A percentile compares a stretch with the other conserved stretches of the same genome.
Conservation (phyloP, 2,888 invertebrate species). For the Dasypogon diadema region DNA sequence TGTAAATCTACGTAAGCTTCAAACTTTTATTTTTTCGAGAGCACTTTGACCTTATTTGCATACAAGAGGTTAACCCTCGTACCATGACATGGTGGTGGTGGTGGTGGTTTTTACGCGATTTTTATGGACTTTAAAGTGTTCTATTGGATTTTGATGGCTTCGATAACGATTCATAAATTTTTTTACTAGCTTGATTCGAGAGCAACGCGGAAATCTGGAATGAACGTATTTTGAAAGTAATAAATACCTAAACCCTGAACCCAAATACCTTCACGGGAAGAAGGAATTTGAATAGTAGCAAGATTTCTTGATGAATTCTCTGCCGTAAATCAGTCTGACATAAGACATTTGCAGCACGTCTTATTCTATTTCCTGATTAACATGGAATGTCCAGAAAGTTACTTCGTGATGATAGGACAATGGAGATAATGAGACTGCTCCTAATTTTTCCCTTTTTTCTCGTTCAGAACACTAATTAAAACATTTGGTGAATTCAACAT, state of each 20-base stretch:
- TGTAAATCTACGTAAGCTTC: slow-evolving; percentile 28
- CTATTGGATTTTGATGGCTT: slow-evolving; percentile 25
- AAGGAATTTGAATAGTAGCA: background rate
- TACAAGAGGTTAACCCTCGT: slow-evolving; percentile 29
- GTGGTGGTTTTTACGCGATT: background rate
- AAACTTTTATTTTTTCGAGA: background rate
- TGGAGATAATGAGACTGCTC: slow-evolving; percentile 17
- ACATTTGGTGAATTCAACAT: slow-evolving; percentile 39
- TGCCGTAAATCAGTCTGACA: slow-evolving; percentile 23
- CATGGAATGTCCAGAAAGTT: background rate
- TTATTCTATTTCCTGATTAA: background rate
- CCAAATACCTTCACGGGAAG: background rate
- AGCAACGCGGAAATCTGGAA: background rate
- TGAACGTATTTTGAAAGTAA: background rate
- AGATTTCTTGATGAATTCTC: slow-evolving; percentile 3
- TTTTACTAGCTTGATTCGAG: background rate
- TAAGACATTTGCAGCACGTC: slow-evolving; percentile 19
- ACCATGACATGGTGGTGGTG: background rate
- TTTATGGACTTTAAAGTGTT: slow-evolving; percentile 28
- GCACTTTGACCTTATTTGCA: slow-evolving; percentile 29
- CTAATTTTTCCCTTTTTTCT: slow-evolving; percentile 41
- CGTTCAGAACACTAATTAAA: slow-evolving; percentile 43
- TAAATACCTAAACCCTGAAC: background rate
- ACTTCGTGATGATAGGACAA: slow-evolving; percentile 9
- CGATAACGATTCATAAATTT: slow-evolving; percentile 27